Conservation (phyloP, 2,113 vertebrate genomes). For the Melanocharis versteri region DNA sequence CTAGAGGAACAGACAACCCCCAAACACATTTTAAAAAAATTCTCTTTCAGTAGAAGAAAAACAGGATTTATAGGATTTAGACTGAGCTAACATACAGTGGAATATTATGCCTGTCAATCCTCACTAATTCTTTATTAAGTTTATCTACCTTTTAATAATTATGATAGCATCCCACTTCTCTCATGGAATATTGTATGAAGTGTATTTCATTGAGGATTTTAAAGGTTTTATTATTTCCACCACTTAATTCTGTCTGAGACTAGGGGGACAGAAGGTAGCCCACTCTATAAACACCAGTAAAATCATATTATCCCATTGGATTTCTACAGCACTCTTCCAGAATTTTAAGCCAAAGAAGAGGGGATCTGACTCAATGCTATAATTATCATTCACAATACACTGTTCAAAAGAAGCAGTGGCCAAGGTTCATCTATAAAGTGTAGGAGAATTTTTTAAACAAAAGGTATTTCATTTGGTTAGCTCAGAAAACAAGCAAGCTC, state of each 20-base stretch:
- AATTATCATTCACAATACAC: not conserved
- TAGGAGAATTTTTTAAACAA: not conserved
- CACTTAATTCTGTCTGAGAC: not conserved
- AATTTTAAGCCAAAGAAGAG: not conserved
- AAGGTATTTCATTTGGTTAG: not conserved
- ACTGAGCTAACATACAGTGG: not conserved
- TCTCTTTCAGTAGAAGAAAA: not conserved
- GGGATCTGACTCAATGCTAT: not conserved
- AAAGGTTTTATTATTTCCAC: not conserved
- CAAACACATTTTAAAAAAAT: not conserved
- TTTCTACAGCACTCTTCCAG: not conserved
- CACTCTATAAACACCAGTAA: not conserved
- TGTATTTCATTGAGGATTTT: not conserved
- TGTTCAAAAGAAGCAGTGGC: not conserved
- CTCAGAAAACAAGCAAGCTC: not conserved
- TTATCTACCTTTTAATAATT: not conserved
- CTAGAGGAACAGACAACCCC: not conserved
- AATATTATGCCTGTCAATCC: not conserved
- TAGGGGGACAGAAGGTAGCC: not conserved
- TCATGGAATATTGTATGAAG: not conserved
- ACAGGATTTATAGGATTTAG: not conserved
- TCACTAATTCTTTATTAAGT: not conserved
- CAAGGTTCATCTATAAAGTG: not conserved
- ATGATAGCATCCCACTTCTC: not conserved
- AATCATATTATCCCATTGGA: not conserved